These are phyloP conservation scores for Sylvicapra grimmia DNA, from an alignment of 2,113 vertebrate species.

Conservation along the genomic window DNA sequence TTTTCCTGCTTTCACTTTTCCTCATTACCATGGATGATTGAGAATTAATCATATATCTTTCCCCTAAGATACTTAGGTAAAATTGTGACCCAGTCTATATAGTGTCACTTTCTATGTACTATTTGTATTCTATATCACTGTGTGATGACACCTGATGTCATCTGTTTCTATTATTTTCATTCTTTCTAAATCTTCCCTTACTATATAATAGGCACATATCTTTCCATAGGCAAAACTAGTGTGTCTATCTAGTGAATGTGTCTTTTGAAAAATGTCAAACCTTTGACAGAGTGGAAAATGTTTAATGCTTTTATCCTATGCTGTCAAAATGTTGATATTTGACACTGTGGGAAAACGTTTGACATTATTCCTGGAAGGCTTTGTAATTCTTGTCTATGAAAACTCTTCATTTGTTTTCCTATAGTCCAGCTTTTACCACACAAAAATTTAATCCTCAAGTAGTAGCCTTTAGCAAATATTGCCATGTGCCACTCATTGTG, in stretches of 20 bases:
- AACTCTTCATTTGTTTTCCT: background rate
- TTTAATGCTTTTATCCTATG: background rate
- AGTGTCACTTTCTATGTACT: background rate
- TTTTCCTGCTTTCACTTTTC: background rate
- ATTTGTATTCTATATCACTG: background rate
- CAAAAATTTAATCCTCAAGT: background rate
- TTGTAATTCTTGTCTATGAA: background rate
- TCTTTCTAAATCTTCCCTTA: background rate
- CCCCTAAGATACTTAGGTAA: background rate
- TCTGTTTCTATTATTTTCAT: background rate
- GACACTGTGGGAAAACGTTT: background rate
- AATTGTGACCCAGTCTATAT: background rate
- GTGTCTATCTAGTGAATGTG: background rate
- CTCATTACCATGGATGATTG: background rate
- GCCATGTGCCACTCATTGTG: background rate
- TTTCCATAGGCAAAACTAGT: background rate
- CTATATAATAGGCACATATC: background rate
- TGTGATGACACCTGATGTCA: background rate
- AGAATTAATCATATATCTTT: background rate
- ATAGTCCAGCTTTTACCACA: background rate
- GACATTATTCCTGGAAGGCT: background rate
- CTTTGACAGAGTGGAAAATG: constrained; percentile 17
- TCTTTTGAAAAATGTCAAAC: constrained; percentile 46
- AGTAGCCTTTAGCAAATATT: background rate
- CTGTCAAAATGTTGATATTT: constrained; percentile 29